phyloP scores from a whole-genome alignment of 2,113 vertebrate species.

The Naja naja region DNA sequence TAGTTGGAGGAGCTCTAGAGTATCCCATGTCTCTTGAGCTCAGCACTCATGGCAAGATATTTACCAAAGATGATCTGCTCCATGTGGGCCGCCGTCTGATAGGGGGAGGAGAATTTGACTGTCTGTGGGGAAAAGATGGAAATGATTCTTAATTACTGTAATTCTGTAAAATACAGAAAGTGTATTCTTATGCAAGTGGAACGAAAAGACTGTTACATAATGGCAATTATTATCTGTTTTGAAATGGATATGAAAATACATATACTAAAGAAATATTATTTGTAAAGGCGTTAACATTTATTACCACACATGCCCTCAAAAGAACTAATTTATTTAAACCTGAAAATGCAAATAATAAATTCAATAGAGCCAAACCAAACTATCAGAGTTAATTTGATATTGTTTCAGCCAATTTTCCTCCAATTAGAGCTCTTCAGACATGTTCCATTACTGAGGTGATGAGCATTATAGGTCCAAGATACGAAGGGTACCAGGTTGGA shows the following conservation, averaged over 20 bases:
- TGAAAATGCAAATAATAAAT: slow-evolving; percentile 26
- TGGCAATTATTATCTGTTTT: background rate
- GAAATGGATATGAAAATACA: slow-evolving; percentile 11
- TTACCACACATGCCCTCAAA: background rate
- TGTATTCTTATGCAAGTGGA: slow-evolving; percentile 31
- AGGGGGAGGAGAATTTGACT: slow-evolving; percentile 88
- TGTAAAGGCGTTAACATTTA: background rate
- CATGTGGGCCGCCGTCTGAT: slow-evolving; percentile 89
- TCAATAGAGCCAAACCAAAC: slow-evolving; percentile 1
- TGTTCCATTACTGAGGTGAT: background rate
- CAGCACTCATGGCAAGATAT: slow-evolving; percentile 9
- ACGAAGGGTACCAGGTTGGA: background rate
- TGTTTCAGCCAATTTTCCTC: background rate
- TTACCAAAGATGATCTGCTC: slow-evolving; percentile 89
- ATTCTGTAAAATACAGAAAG: background rate
- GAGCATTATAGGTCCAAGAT: background rate
- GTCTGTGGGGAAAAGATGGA: slow-evolving; percentile 69
- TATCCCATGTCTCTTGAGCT: background rate
- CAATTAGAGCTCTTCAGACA: background rate
- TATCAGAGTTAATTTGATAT: slow-evolving; percentile 12
- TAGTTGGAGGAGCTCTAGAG: background rate
- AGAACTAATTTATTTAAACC: slow-evolving; percentile 6
- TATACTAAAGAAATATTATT: slow-evolving; percentile 29
- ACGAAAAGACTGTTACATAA: slow-evolving; percentile 22
- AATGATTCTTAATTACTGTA: background rate